Percentiles rank a stretch among this genome's conserved stretches.
Evolutionary conservation across 2,797 vertebrate genomes (phyloP).

Genomic region (Dallia pectoralis): DNA sequence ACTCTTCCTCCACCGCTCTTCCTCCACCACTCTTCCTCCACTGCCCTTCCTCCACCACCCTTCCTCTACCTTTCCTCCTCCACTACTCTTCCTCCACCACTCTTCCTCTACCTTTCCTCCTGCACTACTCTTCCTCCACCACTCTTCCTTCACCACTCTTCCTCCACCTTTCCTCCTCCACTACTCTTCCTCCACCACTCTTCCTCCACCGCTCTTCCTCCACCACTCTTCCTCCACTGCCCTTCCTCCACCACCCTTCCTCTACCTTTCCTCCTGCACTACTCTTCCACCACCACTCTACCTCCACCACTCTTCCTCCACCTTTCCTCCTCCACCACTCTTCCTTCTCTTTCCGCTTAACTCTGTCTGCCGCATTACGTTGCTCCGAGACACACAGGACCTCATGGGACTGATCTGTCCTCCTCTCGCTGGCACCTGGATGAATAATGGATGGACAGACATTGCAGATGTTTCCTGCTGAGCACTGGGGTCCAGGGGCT

Average conservation of each 20-base stretch:
- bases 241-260: conserved; percentile 4
- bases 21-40: neutral
- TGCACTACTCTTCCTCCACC: neutral
- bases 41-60: no score
- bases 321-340: neutral
- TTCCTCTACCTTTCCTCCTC: neutral
- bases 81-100: neutral
- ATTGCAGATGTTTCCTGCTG: neutral
- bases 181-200: neutral
- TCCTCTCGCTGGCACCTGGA: conserved; percentile 6
- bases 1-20: neutral
- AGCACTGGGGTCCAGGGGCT: neutral
- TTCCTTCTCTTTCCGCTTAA: neutral
- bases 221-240: no score
- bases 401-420: conserved; percentile 20
- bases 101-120: neutral
- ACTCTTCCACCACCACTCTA: conserved; percentile 9
- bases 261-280: neutral
- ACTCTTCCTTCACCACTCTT: no score
- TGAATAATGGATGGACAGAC: conserved; percentile 7
- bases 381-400: neutral
- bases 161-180: no score
- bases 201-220: neutral
- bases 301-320: neutral
- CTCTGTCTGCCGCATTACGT: conserved; percentile 1